These are phyloP conservation scores for Danio aesculapii DNA, from an alignment of 2,797 vertebrate species.

Conservation along the genomic window DNA sequence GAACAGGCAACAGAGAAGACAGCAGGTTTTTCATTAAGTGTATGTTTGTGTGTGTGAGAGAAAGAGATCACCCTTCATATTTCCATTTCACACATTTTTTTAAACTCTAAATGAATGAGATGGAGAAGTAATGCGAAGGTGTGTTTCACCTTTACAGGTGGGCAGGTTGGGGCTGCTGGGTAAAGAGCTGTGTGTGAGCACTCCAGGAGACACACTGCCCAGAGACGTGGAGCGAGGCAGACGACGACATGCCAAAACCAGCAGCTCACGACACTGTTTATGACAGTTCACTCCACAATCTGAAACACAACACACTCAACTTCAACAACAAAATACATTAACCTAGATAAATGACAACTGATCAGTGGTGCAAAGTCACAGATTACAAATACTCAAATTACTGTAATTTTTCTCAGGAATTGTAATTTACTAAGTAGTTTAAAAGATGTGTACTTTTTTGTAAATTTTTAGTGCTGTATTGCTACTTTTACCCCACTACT, in stretches of 20 bases:
- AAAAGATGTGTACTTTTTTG: no score
- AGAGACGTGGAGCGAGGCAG: slow-evolving; percentile 85
- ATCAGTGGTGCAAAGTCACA: no score
- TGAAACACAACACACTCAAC: slow-evolving; percentile 64
- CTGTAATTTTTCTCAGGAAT: no score
- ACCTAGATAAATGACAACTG: background rate
- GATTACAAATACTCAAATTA: no score
- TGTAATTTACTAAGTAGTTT: no score
- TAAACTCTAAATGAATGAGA: background rate
- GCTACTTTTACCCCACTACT: no score
- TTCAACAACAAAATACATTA: background rate
- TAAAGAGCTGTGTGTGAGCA: slow-evolving; percentile 84
- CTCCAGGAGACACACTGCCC: slow-evolving; percentile 75
- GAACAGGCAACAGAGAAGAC: no score
- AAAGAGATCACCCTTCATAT: background rate
- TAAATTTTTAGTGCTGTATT: no score
- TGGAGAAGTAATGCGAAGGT: slow-evolving; percentile 2
- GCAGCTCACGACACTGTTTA: slow-evolving; percentile 94
- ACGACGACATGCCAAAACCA: slow-evolving; percentile 93
- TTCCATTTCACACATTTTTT: background rate
- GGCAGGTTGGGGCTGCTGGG: slow-evolving; percentile 91
- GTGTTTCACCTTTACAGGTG: slow-evolving; percentile 76
- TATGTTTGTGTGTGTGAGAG: background rate
- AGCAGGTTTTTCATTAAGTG: no score
- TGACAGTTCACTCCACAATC: slow-evolving; percentile 97